A percentile compares a stretch with the other conserved stretches of the same genome.
Evolutionary conservation across 1,140 invertebrate species (phyloP).

Genomic region (Phortica variegata): DNA sequence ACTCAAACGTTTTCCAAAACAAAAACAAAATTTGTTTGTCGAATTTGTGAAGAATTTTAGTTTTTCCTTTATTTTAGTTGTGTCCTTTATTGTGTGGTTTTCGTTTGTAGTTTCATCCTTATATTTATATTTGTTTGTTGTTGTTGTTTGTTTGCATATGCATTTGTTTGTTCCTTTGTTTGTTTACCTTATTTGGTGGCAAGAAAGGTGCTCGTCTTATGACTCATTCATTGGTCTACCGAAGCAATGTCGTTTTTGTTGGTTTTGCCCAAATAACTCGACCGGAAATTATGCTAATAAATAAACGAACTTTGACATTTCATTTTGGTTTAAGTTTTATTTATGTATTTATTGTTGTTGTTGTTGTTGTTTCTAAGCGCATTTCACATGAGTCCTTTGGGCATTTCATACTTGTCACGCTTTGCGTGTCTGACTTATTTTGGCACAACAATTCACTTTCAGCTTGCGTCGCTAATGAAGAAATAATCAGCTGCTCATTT

Average conservation of each 20-base stretch:
- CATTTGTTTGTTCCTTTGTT: no score
- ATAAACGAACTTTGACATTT: constrained; percentile 53
- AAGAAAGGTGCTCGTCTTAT: constrained; percentile 21
- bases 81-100: constrained; percentile 8
- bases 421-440: neutral
- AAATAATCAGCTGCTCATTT: constrained; percentile 50
- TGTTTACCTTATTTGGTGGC: constrained; percentile 26
- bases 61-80: constrained; percentile 9
- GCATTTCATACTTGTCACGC: neutral
- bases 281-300: constrained; percentile 42
- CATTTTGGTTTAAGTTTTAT: constrained; percentile 8
- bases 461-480: constrained; percentile 38
- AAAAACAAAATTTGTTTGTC: constrained; percentile 33
- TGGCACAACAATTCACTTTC: neutral
- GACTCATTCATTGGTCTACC: constrained; percentile 25
- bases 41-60: constrained; percentile 11
- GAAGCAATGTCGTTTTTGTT: neutral
- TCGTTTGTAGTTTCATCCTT: constrained; percentile 10
- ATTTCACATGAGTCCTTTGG: constrained; percentile 12
- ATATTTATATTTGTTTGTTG: constrained; percentile 12
- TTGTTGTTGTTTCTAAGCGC: neutral
- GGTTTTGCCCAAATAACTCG: constrained; percentile 8
- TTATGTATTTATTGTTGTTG: constrained; percentile 7
- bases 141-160: constrained; percentile 10
- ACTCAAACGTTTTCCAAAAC: no score